A percentile compares a stretch with the other conserved stretches of the same genome.
Evolutionary conservation across 2,113 vertebrate species (phyloP).

Genomic region (Psittacula cyanocephala): DNA sequence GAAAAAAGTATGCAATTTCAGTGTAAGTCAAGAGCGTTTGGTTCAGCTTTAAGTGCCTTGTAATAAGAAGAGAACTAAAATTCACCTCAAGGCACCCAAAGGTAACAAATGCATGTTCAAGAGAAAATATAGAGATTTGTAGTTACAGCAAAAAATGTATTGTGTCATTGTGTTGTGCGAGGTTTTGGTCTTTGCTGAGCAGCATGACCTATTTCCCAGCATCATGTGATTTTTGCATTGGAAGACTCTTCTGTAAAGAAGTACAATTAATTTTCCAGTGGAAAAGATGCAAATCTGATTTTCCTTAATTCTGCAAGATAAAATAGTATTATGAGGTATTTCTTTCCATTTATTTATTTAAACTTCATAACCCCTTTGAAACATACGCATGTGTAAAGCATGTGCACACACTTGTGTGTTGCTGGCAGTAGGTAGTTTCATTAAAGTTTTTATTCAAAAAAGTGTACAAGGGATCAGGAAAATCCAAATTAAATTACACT

Average conservation of each 20-base stretch:
- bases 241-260: conserved; percentile 11
- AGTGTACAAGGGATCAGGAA: neutral
- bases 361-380: neutral
- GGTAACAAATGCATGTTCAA: neutral
- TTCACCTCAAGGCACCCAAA: neutral
- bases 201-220: conserved; percentile 41
- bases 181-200: conserved; percentile 15
- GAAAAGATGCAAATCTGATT: neutral
- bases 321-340: neutral
- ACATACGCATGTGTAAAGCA: neutral
- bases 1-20: neutral
- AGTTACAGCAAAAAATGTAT: neutral
- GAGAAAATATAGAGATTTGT: neutral
- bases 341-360: neutral
- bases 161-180: neutral
- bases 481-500: neutral
- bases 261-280: neutral
- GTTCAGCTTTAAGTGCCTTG: neutral
- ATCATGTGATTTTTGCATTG: conserved; percentile 26
- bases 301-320: neutral
- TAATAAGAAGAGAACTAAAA: neutral
- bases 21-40: neutral
- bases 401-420: neutral
- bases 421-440: neutral
- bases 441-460: neutral